Evolutionary conservation across 2,113 vertebrate genomes (phyloP).

Genomic region (Gymnarchus niloticus): DNA sequence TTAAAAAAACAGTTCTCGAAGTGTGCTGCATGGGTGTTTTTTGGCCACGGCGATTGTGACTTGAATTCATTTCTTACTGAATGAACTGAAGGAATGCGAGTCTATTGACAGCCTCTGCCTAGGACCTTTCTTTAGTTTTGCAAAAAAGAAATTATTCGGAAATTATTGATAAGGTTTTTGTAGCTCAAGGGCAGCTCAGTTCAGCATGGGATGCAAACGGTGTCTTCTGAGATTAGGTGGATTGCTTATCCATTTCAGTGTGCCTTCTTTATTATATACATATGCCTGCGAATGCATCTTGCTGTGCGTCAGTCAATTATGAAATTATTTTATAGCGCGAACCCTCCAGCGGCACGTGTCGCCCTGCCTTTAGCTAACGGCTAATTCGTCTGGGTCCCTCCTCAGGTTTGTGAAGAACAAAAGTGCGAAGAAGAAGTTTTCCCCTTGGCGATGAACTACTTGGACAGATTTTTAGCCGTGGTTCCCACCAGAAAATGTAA

Average conservation of each 20-base stretch:
- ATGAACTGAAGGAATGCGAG: constrained; percentile 66
- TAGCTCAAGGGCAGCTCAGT: constrained; percentile 46
- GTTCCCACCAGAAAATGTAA: constrained; percentile 88
- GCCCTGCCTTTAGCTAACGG: constrained; percentile 1
- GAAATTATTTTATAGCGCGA: background rate
- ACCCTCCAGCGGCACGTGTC: background rate
- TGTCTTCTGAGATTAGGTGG: constrained; percentile 49
- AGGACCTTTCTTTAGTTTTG: constrained; percentile 38
- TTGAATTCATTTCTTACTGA: constrained; percentile 77
- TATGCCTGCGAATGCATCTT: background rate
- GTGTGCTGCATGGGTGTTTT: constrained; percentile 62
- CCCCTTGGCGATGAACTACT: constrained; percentile 95
- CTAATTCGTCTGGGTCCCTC: constrained; percentile 26
- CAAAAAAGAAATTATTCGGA: constrained; percentile 41
- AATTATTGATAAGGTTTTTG: constrained; percentile 52
- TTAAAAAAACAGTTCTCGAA: constrained; percentile 69
- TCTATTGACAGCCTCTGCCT: constrained; percentile 56
- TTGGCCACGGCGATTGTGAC: constrained; percentile 69
- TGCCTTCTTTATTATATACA: background rate
- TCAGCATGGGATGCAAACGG: constrained; percentile 51
- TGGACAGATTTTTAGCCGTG: constrained; percentile 92
- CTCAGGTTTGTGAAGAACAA: constrained; percentile 92
- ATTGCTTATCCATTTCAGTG: constrained; percentile 38
- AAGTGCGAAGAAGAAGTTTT: constrained; percentile 97
- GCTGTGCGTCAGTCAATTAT: background rate